Evolutionary conservation across 2,113 vertebrate species (phyloP), one percentile per base, ranked within the genome.

Genomic region (Salvelinus fontinalis): DNA sequence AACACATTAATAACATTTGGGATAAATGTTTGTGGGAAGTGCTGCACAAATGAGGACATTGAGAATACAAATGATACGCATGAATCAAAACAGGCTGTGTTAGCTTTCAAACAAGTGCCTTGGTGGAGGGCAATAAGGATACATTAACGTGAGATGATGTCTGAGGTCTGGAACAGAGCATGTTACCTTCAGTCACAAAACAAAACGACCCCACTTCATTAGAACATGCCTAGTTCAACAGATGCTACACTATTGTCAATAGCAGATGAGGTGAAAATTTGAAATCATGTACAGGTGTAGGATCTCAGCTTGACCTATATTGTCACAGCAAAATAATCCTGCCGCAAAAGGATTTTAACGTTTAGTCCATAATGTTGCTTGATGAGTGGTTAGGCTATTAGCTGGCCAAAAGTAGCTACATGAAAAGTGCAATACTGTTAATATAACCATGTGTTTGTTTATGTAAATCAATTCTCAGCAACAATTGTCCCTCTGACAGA

Each of bases 31-130:
- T 79, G 83, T 81, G 75, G 77, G 81, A 79, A 79, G 77, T 73
- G 77, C 81, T 82, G 83, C 78, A 9, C 80, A 79, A 85, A 88
- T 24, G 79, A 84, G 85, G 76, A 83, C 84, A 74, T 72, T 62
- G 80, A 87, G 79, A 77, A 71, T 87, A 65, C 85, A 86, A 86
- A 77, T 79, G 88, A 78, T 83, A 80, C 59, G 60, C 84, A 86
- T 91, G 85, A 89, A 92, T 92, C 87, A 89, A 51, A 77, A 76
- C 75, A 2, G 65, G 81, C 75, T 20, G 8, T 60, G 84, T 75
- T 84, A 31, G 34, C 84, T 86, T 89, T 88, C 86, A 89, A 85
- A 86, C 86, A 79, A 78, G 75, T 49, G 79, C 68, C 26, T 39
- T 85, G 39, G 79, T 62, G 77, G 80, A 81, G 88, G 85, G 76